These are phyloP conservation scores for Rhabdomys pumilio DNA, from an alignment of 2,797 vertebrate genomes.

Conservation along the genomic window DNA sequence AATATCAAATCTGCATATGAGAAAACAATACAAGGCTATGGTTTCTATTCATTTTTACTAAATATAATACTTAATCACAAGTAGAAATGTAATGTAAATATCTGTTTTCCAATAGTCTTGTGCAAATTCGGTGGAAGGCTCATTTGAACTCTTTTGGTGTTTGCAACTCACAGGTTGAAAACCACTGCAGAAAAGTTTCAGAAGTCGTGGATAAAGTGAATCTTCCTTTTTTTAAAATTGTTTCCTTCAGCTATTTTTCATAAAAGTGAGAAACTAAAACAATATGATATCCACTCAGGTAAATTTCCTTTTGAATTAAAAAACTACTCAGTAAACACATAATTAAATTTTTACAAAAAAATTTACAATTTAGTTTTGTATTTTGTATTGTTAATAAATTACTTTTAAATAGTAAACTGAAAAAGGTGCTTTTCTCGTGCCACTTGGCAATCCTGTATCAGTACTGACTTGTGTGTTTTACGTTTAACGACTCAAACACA, in stretches of 20 bases:
- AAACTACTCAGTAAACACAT: not conserved
- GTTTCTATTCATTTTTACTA: no score
- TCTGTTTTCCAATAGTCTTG: not conserved
- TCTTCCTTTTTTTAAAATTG: not conserved
- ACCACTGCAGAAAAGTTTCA: not conserved
- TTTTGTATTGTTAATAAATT: not conserved
- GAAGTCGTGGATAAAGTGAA: not conserved
- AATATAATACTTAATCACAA: no score
- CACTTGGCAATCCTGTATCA: slow-evolving; percentile 45
- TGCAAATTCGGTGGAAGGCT: not conserved
- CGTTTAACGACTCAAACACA: slow-evolving; percentile 66
- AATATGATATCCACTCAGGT: not conserved
- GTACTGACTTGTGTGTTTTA: slow-evolving; percentile 69
- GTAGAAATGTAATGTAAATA: not conserved
- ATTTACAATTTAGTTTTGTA: not conserved
- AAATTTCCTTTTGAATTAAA: not conserved
- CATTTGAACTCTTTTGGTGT: not conserved
- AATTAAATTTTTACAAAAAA: not conserved
- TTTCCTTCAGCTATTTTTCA: not conserved
- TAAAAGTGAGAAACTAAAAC: not conserved
- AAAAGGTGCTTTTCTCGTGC: slow-evolving; percentile 24
- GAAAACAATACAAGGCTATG: no score
- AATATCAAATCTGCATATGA: no score
- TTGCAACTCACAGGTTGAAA: not conserved
- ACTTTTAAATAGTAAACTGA: not conserved